Conservation (phyloP, 2,797 vertebrate genomes). For the Enteromius radiatus region DNA sequence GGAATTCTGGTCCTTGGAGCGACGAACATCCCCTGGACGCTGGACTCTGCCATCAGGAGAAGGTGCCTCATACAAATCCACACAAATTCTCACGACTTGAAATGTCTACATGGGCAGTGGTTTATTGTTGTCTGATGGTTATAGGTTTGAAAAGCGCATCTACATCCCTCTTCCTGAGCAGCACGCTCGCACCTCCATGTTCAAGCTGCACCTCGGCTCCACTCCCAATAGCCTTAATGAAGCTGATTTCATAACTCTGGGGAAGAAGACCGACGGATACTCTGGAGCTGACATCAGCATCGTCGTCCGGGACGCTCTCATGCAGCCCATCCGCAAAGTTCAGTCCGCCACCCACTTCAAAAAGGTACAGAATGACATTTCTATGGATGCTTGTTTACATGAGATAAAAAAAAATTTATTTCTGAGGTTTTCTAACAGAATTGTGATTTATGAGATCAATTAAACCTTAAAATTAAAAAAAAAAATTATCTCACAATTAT, state of each 20-base stretch:
- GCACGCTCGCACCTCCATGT: constrained; percentile 89
- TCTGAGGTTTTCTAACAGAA: background rate
- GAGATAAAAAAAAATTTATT: no score
- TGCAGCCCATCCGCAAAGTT: constrained; percentile 96
- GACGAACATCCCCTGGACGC: constrained; percentile 97
- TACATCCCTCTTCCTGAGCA: constrained; percentile 96
- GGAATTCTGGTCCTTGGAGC: constrained; percentile 93
- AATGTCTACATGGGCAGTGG: background rate
- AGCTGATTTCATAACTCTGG: constrained; percentile 86
- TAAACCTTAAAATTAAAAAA: no score
- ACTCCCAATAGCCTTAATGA: constrained; percentile 89
- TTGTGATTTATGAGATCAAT: no score
- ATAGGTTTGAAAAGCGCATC: constrained; percentile 96
- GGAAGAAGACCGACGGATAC: constrained; percentile 88
- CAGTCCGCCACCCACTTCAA: constrained; percentile 97
- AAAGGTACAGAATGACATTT: constrained; percentile 76
- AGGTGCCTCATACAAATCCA: constrained; percentile 76
- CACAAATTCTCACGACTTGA: background rate
- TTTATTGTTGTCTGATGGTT: background rate
- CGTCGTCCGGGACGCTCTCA: constrained; percentile 93
- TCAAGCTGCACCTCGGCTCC: constrained; percentile 91
- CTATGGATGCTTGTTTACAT: no score
- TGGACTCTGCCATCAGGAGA: constrained; percentile 94
- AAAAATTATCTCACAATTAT: no score
- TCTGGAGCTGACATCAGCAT: constrained; percentile 95